Base-by-base conservation (phyloP, 2,888 invertebrate species). In the Tromatobia lineatoria region DNA sequence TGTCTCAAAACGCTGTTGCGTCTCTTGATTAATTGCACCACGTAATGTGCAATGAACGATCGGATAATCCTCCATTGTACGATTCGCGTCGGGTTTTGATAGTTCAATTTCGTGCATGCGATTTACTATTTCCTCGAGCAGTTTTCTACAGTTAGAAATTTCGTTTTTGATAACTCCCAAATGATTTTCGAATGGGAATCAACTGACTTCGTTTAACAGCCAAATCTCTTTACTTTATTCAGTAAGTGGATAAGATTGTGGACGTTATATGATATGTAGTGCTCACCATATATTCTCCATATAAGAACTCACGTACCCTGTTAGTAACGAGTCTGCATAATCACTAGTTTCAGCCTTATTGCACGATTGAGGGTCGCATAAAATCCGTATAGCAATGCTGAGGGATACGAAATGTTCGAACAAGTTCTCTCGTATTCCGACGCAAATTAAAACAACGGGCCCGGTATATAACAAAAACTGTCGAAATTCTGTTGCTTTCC, bases 391-490 rank as follows among this genome's bases (percentile, higher is more conserved):
- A 23, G 86, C 88, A 69, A 83, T 42, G 76, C 85, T 85, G 25
- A 90, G 78, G 42, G 85, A 76, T 20, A 89, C 38, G 79, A 90
- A 89, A 83, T 88, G 85, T 18, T 79, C 64, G 70, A 52, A 86
- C 88, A 38, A 86, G 64, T 57, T 84, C 23, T 61, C 79, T 57
- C 42, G 18, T 42, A 42, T 61, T 52, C 88, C 29, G 52, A 84
- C 45, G 29, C 77, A 64, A 76, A 84, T 82, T 52, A 89, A 81
- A 45, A 87, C 71, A 64, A 87, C 61, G 15, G 87, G 84, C 23
- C 88, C 90, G n/a, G 86, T 84, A 69, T 90, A 89, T n/a, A 90
- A 76, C 47, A 90, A 66, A 75, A 89, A 86, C 71, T 83, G 76
- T 18, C 88, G 82, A 20, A 86, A 88, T 75, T 88, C 88, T 42